Evolutionary conservation across 92 coral and sea anemone species (phyloP).

Genomic region (Actinostola sp.): DNA sequence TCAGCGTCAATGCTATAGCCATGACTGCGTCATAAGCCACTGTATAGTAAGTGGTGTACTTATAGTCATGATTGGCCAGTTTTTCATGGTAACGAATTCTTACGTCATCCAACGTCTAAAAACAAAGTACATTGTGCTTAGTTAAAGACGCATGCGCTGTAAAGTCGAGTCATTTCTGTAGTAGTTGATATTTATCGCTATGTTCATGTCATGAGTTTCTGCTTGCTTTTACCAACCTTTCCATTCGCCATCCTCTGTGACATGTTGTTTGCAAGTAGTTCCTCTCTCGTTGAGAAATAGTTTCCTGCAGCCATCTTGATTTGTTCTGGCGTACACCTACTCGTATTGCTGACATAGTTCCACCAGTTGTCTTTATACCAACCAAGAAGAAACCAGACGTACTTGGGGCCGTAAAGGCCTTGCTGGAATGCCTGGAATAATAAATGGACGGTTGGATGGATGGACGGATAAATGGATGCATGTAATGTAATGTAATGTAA

Average conservation of each 20-base stretch:
- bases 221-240: not conserved
- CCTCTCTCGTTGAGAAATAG: conserved; percentile 33
- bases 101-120: conserved; percentile 19
- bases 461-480: not conserved
- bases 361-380: conserved; percentile 39
- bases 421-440: conserved; percentile 36
- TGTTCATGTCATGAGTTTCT: too few relatives aligned
- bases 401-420: conserved; percentile 41
- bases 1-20: conserved; percentile 32
- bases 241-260: conserved; percentile 8
- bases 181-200: too few relatives aligned
- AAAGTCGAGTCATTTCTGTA: not conserved
- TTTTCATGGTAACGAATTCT: conserved; percentile 1
- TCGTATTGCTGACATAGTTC: conserved; percentile 2
- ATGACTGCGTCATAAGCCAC: conserved; percentile 26
- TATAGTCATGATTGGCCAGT: not conserved
- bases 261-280: not conserved
- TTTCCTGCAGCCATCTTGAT: conserved; percentile 37
- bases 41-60: conserved; percentile 2
- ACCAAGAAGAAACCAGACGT: conserved; percentile 49
- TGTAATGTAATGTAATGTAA: too few relatives aligned
- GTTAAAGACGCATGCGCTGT: too few relatives aligned
- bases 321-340: conserved; percentile 42
- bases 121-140: not conserved
- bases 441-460: not conserved